Percentiles rank a stretch among this genome's conserved stretches.
Conservation (phyloP, 2,888 invertebrate genomes). For the Ecliptopera silaceata region DNA sequence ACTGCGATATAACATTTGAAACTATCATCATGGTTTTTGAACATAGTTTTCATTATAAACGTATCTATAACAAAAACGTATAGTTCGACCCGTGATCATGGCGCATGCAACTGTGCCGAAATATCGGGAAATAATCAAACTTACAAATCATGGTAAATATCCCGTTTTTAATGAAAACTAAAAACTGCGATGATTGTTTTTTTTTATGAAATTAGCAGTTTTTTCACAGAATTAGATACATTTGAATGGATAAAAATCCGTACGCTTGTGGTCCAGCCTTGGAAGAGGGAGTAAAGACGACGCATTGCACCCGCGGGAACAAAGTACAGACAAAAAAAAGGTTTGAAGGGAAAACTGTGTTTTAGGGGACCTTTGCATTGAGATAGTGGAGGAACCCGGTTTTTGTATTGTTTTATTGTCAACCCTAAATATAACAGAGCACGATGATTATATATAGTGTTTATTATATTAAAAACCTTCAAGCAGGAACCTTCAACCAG, state of each 20-base stretch:
- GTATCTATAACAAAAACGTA: too few relatives aligned
- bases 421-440: slow-evolving; percentile 20
- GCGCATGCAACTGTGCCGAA: too few relatives aligned
- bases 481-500: too few relatives aligned
- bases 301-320: slow-evolving; percentile 78
- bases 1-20: too few relatives aligned
- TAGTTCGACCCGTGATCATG: too few relatives aligned
- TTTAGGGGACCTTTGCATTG: slow-evolving; percentile 35
- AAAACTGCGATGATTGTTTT: too few relatives aligned
- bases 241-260: background rate
- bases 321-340: slow-evolving; percentile 57
- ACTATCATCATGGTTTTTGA: too few relatives aligned
- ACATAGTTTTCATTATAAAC: too few relatives aligned
- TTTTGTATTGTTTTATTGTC: slow-evolving; percentile 32
- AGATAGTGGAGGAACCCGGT: slow-evolving; percentile 21
- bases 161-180: too few relatives aligned
- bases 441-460: slow-evolving; percentile 13
- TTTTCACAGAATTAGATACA: background rate
- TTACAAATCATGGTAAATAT: too few relatives aligned
- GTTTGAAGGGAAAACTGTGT: slow-evolving; percentile 61
- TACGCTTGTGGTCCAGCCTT: slow-evolving; percentile 10
- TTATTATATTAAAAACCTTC: background rate
- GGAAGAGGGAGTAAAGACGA: slow-evolving; percentile 43
- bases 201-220: background rate
- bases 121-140: too few relatives aligned